phyloP scores from a whole-genome alignment of 2,797 vertebrate species.

The Trematomus bernacchii region DNA sequence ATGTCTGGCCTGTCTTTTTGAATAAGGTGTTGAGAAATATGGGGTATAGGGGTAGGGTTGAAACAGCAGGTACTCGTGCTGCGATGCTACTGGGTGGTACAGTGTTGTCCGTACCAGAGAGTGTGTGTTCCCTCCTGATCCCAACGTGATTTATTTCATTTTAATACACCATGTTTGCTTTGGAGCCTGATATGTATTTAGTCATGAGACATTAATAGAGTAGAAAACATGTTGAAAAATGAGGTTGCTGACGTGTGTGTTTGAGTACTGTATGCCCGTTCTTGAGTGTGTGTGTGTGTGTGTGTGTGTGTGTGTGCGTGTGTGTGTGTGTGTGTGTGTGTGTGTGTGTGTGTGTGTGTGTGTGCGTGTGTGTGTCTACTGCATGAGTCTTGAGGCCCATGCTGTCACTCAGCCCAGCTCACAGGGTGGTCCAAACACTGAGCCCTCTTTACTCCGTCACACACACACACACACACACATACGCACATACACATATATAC shows the following conservation, averaged over 20 bases:
- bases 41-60: conserved; percentile 19
- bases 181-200: conserved; percentile 80
- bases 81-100: conserved; percentile 66
- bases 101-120: conserved; percentile 27
- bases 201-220: conserved; percentile 84
- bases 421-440: conserved; percentile 86
- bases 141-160: conserved; percentile 77
- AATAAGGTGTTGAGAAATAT: conserved; percentile 49
- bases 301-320: conserved; percentile 51
- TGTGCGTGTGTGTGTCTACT: conserved; percentile 53
- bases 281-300: conserved; percentile 35
- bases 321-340: conserved; percentile 50
- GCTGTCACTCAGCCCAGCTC: conserved; percentile 83
- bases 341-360: too few species aligned
- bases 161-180: conserved; percentile 78
- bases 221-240: conserved; percentile 82
- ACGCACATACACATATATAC: conserved; percentile 27
- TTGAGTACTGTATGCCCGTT: conserved; percentile 61
- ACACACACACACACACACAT: conserved; percentile 28
- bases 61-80: conserved; percentile 53
- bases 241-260: conserved; percentile 73
- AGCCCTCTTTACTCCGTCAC: conserved; percentile 79
- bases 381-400: conserved; percentile 76
- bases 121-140: conserved; percentile 58
- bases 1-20: conserved; percentile 48